A percentile compares a stretch with the other conserved stretches of the same genome.
Conservation (phyloP, 1,140 invertebrate species). For the Anadara kagoshimensis region DNA sequence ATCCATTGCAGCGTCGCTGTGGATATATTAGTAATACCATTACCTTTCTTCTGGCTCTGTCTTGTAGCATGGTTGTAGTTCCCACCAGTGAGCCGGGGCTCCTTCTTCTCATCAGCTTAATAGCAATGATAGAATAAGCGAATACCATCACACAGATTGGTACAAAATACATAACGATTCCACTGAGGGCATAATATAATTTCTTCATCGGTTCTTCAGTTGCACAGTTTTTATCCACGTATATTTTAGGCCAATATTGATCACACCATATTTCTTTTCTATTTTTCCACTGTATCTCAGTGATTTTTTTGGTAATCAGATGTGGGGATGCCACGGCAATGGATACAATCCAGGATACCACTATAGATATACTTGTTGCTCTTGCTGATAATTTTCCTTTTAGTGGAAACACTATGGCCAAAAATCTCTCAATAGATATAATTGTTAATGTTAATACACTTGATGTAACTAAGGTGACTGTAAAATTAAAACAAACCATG, state of each 20-base stretch:
- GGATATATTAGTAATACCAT: not conserved
- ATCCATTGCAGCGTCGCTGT: not conserved
- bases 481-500: not conserved
- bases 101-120: slow-evolving; percentile 45
- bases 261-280: slow-evolving; percentile 64
- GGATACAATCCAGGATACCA: slow-evolving; percentile 71
- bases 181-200: slow-evolving; percentile 71
- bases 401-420: slow-evolving; percentile 66
- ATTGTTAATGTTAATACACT: slow-evolving; percentile 75
- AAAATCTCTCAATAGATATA: slow-evolving; percentile 75
- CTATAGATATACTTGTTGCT: slow-evolving; percentile 63
- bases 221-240: slow-evolving; percentile 43
- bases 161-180: slow-evolving; percentile 41
- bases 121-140: slow-evolving; percentile 19
- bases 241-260: slow-evolving; percentile 59
- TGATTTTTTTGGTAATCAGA: slow-evolving; percentile 51
- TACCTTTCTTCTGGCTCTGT: slow-evolving; percentile 62
- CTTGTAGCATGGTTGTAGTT: slow-evolving; percentile 43
- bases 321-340: slow-evolving; percentile 70
- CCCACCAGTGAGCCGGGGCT: slow-evolving; percentile 40
- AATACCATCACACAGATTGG: slow-evolving; percentile 23
- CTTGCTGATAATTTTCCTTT: slow-evolving; percentile 50
- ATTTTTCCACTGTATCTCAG: slow-evolving; percentile 53
- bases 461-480: slow-evolving; percentile 73
- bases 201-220: slow-evolving; percentile 45